A percentile compares a stretch with the other conserved stretches of the same genome.
Conservation (phyloP, 2,113 vertebrate species). For the Hyperopisus bebe region DNA sequence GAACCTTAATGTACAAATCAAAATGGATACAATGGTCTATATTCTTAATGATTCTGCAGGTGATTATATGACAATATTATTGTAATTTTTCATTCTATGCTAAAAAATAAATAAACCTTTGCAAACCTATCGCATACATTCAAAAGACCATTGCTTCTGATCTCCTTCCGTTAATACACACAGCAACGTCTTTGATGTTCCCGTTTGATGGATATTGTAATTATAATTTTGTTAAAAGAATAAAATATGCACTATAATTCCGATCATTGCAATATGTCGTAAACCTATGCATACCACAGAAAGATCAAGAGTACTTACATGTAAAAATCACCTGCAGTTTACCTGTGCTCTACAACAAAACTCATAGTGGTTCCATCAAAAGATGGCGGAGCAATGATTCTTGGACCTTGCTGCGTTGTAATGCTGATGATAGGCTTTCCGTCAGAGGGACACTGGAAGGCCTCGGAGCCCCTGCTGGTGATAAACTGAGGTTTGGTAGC, state of each 20-base stretch:
- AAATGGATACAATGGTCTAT: not conserved
- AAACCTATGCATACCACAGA: not conserved
- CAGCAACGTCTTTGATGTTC: not conserved
- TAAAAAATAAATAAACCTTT: not conserved
- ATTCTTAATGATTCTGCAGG: not conserved
- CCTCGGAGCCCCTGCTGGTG: conserved; percentile 43
- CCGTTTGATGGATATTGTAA: not conserved
- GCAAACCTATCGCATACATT: not conserved
- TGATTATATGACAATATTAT: not conserved
- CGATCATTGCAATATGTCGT: not conserved
- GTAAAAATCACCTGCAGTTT: conserved; percentile 48
- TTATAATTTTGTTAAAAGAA: not conserved
- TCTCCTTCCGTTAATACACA: not conserved
- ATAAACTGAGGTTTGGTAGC: conserved; percentile 40
- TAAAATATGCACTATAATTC: not conserved
- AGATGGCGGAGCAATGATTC: conserved; percentile 85
- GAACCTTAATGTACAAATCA: not conserved
- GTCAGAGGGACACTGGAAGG: conserved; percentile 35
- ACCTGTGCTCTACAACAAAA: conserved; percentile 93
- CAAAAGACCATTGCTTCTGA: not conserved
- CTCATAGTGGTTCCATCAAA: conserved; percentile 97
- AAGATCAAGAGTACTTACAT: conserved; percentile 38
- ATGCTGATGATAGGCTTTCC: conserved; percentile 86
- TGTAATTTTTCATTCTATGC: not conserved
- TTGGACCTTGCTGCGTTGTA: conserved; percentile 79